Percentiles rank a stretch among this genome's conserved stretches.
Evolutionary conservation across 2,113 vertebrate genomes (phyloP).

Genomic region (Plecotus auritus): DNA sequence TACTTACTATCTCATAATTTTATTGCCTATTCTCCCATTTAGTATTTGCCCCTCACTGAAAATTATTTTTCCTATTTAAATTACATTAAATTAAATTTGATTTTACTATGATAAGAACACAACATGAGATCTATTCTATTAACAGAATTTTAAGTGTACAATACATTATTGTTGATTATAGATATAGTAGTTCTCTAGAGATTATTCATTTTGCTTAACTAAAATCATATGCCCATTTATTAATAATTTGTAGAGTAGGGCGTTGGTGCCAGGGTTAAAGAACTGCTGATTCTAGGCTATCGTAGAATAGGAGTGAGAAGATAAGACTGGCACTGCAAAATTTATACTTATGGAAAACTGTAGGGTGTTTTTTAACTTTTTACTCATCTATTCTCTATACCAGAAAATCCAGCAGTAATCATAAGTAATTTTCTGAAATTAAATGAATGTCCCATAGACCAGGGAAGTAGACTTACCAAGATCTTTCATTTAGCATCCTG

Average conservation of each 20-base stretch:
- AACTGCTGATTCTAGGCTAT: background rate
- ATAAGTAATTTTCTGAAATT: background rate
- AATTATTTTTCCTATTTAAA: background rate
- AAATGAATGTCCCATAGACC: background rate
- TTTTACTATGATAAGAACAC: background rate
- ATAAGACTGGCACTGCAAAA: background rate
- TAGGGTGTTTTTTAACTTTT: background rate
- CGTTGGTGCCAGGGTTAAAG: fast-evolving
- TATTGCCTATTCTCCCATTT: background rate
- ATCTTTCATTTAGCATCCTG: background rate
- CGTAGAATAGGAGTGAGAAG: background rate
- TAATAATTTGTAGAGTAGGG: background rate
- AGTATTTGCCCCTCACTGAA: background rate
- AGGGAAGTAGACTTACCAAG: background rate
- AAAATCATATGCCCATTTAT: background rate
- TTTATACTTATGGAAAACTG: background rate
- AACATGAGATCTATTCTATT: background rate
- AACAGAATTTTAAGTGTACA: background rate
- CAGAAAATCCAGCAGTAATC: background rate
- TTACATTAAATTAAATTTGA: background rate
- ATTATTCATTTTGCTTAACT: background rate
- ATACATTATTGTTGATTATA: background rate
- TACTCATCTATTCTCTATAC: background rate
- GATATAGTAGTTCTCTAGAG: background rate
- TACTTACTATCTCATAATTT: background rate